These are phyloP conservation scores for Aplidium turbinatum DNA, from an alignment of 23 tunicate species.

Conservation along the genomic window DNA sequence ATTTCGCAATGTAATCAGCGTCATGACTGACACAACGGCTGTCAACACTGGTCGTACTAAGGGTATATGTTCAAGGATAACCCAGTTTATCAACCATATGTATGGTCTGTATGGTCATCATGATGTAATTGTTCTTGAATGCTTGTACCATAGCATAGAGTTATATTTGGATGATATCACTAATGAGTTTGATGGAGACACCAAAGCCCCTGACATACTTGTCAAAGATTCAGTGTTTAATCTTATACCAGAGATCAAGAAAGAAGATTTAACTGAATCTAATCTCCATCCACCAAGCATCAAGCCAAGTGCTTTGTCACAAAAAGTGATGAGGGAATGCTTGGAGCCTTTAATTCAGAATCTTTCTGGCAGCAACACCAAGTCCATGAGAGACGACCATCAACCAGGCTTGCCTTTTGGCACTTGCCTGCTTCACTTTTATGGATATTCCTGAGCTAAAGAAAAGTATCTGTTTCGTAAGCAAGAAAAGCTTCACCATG, in stretches of 20 bases:
- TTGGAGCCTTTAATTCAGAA: background rate
- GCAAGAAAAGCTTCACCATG: slow-evolving; percentile 3
- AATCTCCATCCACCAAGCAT: slow-evolving; percentile 3
- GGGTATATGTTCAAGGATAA: background rate
- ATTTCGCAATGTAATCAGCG: slow-evolving; percentile 3
- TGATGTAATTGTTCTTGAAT: slow-evolving; percentile 8
- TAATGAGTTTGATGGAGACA: background rate
- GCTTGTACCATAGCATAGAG: background rate
- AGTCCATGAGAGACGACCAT: slow-evolving; percentile 15
- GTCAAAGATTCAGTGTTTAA: background rate
- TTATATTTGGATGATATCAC: slow-evolving; percentile 1
- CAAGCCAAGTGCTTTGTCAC: slow-evolving; percentile 8
- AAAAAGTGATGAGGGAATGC: background rate
- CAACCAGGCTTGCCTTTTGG: slow-evolving; percentile 13
- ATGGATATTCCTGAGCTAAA: slow-evolving; percentile 1
- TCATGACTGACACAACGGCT: slow-evolving; percentile 16
- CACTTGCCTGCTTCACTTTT: slow-evolving; percentile 1
- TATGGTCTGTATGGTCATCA: background rate
- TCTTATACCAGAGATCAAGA: background rate
- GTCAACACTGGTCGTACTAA: slow-evolving; percentile 1
- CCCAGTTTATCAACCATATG: background rate
- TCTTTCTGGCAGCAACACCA: background rate
- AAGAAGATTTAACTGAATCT: background rate
- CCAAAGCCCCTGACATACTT: slow-evolving; percentile 5
- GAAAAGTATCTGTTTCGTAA: background rate